Evolutionary conservation across 2,797 vertebrate species (phyloP).

Genomic region (Danio jaintianensis): DNA sequence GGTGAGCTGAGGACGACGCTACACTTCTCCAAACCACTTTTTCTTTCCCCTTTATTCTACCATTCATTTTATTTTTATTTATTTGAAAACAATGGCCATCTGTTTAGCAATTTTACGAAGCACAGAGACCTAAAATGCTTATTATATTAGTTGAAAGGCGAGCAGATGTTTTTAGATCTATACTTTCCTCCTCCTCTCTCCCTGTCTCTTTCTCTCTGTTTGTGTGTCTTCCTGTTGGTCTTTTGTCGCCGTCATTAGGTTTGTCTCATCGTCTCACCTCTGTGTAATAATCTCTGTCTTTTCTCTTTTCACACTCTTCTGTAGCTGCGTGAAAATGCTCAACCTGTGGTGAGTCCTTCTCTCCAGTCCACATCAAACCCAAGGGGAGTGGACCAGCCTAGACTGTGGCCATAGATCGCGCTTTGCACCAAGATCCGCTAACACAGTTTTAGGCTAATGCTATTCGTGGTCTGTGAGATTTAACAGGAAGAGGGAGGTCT

Average conservation of each 20-base stretch:
- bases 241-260: constrained; percentile 85
- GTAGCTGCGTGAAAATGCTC: constrained; percentile 99
- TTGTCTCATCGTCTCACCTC: constrained; percentile 83
- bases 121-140: not conserved
- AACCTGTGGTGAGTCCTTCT: constrained; percentile 99
- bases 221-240: constrained; percentile 65
- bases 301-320: constrained; percentile 93
- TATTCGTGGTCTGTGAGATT: not conserved
- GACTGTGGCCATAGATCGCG: constrained; percentile 74
- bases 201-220: constrained; percentile 31
- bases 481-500: constrained; percentile 38
- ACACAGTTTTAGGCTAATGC: constrained; percentile 53
- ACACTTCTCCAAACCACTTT: not conserved
- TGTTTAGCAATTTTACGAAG: not conserved
- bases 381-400: constrained; percentile 90
- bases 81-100: not conserved
- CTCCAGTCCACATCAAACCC: constrained; percentile 89
- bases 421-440: constrained; percentile 31
- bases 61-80: not conserved
- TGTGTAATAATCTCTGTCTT: constrained; percentile 95
- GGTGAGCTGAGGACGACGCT: constrained; percentile 22
- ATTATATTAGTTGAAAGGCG: not conserved
- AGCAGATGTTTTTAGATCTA: constrained; percentile 37
- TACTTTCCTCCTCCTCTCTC: not conserved
- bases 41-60: not conserved